Percentiles rank a stretch among this genome's conserved stretches.
phyloP scores from a whole-genome alignment of 92 coral and sea anemone genomes.

The Epizoanthus ramosus region DNA sequence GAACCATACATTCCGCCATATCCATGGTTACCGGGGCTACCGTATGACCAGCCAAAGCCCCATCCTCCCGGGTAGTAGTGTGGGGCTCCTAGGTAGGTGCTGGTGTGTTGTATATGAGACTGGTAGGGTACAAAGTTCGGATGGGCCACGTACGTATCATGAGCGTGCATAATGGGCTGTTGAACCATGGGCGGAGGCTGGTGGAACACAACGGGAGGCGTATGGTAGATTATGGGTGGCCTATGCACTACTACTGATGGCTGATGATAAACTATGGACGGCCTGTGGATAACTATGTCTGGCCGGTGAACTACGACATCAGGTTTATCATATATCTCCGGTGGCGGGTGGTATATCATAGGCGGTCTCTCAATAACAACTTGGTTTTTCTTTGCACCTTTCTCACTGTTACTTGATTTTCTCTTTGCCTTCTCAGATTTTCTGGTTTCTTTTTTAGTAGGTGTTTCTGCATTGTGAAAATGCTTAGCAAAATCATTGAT shows the following conservation, averaged over 20 bases:
- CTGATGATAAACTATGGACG: conserved; percentile 87
- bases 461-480: not conserved
- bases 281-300: conserved; percentile 80
- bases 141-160: conserved; percentile 66
- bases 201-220: conserved; percentile 89
- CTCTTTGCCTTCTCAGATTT: conserved; percentile 23
- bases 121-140: conserved; percentile 70
- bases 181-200: conserved; percentile 85
- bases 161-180: conserved; percentile 70
- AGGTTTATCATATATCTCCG: conserved; percentile 87
- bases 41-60: conserved; percentile 63
- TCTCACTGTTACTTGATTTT: conserved; percentile 46
- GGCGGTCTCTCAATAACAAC: conserved; percentile 75
- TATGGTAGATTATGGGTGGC: conserved; percentile 74
- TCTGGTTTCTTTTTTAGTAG: not conserved
- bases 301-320: conserved; percentile 83
- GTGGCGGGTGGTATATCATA: conserved; percentile 85
- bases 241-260: conserved; percentile 88
- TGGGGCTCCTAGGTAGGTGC: conserved; percentile 81
- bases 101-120: conserved; percentile 59
- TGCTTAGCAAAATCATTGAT: not conserved
- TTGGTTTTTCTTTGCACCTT: conserved; percentile 75
- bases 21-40: conserved; percentile 8
- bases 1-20: not conserved
- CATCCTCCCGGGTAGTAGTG: conserved; percentile 80